Evolutionary conservation across 53 echinoderm and acorn worm genomes (phyloP), one percentile per base, ranked within the genome.

Genomic region (Crossaster papposus): DNA sequence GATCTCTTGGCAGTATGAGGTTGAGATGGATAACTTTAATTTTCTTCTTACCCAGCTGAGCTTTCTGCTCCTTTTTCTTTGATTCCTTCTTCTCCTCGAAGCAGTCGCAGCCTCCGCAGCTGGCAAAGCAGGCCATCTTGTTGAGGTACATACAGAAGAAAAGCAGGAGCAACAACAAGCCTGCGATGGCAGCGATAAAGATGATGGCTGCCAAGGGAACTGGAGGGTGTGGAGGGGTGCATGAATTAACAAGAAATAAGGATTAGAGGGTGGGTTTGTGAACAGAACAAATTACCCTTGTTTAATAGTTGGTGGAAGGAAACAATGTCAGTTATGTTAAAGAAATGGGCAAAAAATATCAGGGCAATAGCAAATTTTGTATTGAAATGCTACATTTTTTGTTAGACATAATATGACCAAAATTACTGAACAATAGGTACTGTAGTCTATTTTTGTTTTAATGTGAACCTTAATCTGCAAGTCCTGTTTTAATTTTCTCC

Each of bases 111-210:
- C 96, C 96, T 65, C 96, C 96, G 88, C 96, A 95, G 91, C 88
- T 93, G 65, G 91, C 93, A 84, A 96, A 96, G 78, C 96, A 96
- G 68, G 89, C 89, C 73, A 92, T 90, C 72, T 94, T 94, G 91
- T 95, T 96, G 79, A 96, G 96, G 89, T 93, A 95, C 93, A 97
- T 94, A 90, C 92, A 95, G 78, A 95, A 84, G 28, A 95, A 34
- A 22, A 95, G 70, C 44, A 97, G 90, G 37, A 93, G 30, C 1
- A 89, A 38, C 53, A 95, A 88, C 85, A 94, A 81, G 68, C 91
- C 51, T 72, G 90, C 78, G 94, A 95, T 92, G 44, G 94, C 77
- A 36, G 82, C 68, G 74, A 97, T 88, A 77, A 97, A 97, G 54
- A 95, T 89, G 64, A 95, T 90, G 73, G 95, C 95, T 17, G 90